Evolutionary conservation across 2,113 vertebrate species (phyloP), one percentile per base, ranked within the genome.

Genomic region (Microcebus jonahi): DNA sequence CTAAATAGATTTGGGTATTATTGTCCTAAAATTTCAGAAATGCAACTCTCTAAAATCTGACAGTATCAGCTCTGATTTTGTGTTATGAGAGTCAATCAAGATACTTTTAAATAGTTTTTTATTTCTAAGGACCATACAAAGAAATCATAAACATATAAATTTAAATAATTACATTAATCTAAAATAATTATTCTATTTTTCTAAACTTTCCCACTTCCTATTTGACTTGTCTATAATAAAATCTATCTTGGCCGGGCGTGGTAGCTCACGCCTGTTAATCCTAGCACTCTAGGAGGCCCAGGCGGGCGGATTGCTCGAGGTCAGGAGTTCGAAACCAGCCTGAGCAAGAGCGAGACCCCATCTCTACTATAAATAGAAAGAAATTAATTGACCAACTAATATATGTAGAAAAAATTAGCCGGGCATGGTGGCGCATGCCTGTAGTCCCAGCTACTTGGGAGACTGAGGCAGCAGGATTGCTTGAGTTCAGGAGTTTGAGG

Each of bases 1-100:
- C 5, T 88, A 82, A 68, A 92, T 79, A 86, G 27, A 95, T 20
- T 70, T 70, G 3, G n/a, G 6, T 90, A 39, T 84, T 90, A 79
- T 53, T 91, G 70, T 90, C 55, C n/a, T 91, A 90, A 96, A 96
- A 85, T 27, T 39, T 77, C 48, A 95, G 77, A 96, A 90, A 82
- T 92, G 27, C 15, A 50, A 73, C n/a, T 87, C 88, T 93, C 42
- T 90, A 25, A 59, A 95, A 80, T 75, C 53, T 75, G 89, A 42
- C 3, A 83, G 8, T 1, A 88, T 27, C 77, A 75, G 7, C 50
- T 71, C 27, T 89, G n/a, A 81, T 42, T 70, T 63, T 75, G n/a
- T 81, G 10, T 77, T 92, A 55, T 20, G 63, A 82, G 50, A 93
- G 14, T 87, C 83, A 84, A 0, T 95, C 45, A 53, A 3, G 85